Percentiles rank a stretch among this genome's conserved stretches.
Evolutionary conservation across 2,888 invertebrate species (phyloP).

Genomic region (Aphodius granarius): DNA sequence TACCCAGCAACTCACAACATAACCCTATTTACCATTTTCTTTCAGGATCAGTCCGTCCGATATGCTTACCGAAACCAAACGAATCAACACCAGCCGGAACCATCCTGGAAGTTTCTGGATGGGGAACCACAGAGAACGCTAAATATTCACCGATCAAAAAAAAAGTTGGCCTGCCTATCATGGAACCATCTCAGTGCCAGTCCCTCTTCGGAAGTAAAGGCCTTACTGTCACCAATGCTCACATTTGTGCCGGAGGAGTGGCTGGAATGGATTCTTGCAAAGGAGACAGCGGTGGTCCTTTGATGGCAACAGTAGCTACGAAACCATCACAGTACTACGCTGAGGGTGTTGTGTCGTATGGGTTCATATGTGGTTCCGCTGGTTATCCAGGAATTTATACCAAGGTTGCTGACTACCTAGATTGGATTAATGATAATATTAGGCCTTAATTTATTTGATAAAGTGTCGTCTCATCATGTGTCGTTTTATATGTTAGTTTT

Average conservation of each 20-base stretch:
- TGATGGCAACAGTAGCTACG: conserved; percentile 59
- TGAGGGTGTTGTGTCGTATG: conserved; percentile 58
- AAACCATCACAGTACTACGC: conserved; percentile 48
- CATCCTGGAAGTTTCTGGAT: conserved; percentile 48
- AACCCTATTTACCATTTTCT: not conserved
- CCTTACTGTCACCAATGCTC: conserved; percentile 45
- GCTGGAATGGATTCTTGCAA: conserved; percentile 67
- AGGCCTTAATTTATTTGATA: conserved; percentile 14
- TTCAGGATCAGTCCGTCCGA: conserved; percentile 57
- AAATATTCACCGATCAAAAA: conserved; percentile 31
- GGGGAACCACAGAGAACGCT: conserved; percentile 44
- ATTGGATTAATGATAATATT: conserved; percentile 59
- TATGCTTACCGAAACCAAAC: conserved; percentile 56
- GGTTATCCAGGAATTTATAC: conserved; percentile 69
- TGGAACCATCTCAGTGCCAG: conserved; percentile 4
- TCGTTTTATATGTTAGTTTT: not conserved
- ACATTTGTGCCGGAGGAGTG: conserved; percentile 71
- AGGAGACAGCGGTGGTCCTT: conserved; percentile 58
- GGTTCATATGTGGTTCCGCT: conserved; percentile 54
- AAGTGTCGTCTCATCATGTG: not conserved
- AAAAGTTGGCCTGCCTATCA: conserved; percentile 53
- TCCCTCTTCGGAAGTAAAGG: not conserved
- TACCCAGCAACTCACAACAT: not conserved
- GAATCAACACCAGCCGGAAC: conserved; percentile 41
- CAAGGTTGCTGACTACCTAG: conserved; percentile 59